A percentile compares a stretch with the other conserved stretches of the same genome.
Conservation (phyloP, 2,797 vertebrate genomes). For the Myotis findleyi region DNA sequence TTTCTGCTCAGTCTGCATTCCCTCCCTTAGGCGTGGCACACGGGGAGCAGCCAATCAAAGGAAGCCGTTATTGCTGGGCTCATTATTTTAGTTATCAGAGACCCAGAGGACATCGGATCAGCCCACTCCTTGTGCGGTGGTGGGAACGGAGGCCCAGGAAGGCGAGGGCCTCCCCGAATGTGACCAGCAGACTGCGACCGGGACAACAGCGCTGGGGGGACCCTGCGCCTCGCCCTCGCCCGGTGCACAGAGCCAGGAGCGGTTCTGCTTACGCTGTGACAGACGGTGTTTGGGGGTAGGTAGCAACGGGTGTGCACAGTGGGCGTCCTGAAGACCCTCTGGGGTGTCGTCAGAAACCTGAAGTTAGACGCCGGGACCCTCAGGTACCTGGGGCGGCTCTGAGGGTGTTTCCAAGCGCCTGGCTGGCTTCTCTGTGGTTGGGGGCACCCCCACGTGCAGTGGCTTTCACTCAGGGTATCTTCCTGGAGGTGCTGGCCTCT, state of each 20-base stretch:
- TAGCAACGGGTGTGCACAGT: background rate
- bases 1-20: background rate
- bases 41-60: background rate
- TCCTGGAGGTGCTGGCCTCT: slow-evolving; percentile 45
- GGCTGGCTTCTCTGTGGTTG: slow-evolving; percentile 7
- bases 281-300: background rate
- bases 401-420: background rate
- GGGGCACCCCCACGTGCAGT: background rate
- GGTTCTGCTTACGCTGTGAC: background rate
- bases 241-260: background rate
- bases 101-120: background rate
- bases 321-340: background rate
- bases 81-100: background rate
- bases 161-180: background rate
- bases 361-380: background rate
- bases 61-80: background rate
- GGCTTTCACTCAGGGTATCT: slow-evolving; percentile 53
- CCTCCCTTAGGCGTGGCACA: background rate
- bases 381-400: background rate
- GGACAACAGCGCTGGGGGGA: too few species aligned
- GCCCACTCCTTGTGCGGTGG: background rate
- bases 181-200: background rate
- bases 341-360: background rate
- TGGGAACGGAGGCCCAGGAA: background rate
- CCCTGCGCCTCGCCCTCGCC: background rate